These are phyloP conservation scores for Geodia barretti DNA, from an alignment of 37 sponge, comb jelly and placozoan species.

Conservation along the genomic window DNA sequence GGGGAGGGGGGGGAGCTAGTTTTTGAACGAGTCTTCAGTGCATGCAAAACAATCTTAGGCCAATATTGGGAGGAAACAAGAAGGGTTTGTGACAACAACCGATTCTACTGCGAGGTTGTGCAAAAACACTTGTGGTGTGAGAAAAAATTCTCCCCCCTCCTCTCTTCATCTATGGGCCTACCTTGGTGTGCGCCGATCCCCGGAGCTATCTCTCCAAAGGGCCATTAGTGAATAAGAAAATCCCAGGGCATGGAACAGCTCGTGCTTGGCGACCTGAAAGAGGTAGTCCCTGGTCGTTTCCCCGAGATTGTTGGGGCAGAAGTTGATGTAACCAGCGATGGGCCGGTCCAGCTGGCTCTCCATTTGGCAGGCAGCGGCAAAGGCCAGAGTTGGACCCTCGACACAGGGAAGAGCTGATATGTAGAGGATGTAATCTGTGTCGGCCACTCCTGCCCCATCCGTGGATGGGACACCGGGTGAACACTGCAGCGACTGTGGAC, in stretches of 20 bases:
- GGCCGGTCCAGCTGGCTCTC: slow-evolving; percentile 77
- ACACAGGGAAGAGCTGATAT: slow-evolving; percentile 47
- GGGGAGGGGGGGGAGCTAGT: too few species aligned
- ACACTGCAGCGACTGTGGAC: neutral
- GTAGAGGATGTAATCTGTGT: slow-evolving; percentile 77
- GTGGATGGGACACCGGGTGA: neutral
- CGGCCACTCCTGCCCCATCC: slow-evolving; percentile 71
- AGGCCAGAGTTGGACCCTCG: slow-evolving; percentile 50
- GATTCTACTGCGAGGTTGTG: too few species aligned
- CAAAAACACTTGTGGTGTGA: too few species aligned
- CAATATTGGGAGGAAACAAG: too few species aligned
- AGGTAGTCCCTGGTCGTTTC: slow-evolving; percentile 11
- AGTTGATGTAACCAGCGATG: slow-evolving; percentile 77
- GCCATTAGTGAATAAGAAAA: slow-evolving; percentile 60
- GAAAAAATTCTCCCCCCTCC: too few species aligned
- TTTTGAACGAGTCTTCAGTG: too few species aligned
- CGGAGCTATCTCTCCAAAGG: slow-evolving; percentile 69
- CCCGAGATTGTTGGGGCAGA: slow-evolving; percentile 69
- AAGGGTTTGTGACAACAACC: too few species aligned
- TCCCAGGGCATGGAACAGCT: slow-evolving; percentile 81
- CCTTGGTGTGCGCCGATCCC: slow-evolving; percentile 71
- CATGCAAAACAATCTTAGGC: too few species aligned
- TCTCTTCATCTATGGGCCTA: too few species aligned
- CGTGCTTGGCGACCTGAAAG: slow-evolving; percentile 73
- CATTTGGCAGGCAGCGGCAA: slow-evolving; percentile 72